Base-by-base conservation (phyloP, 2,113 vertebrate genomes). In the Monarcha castaneiventris region DNA sequence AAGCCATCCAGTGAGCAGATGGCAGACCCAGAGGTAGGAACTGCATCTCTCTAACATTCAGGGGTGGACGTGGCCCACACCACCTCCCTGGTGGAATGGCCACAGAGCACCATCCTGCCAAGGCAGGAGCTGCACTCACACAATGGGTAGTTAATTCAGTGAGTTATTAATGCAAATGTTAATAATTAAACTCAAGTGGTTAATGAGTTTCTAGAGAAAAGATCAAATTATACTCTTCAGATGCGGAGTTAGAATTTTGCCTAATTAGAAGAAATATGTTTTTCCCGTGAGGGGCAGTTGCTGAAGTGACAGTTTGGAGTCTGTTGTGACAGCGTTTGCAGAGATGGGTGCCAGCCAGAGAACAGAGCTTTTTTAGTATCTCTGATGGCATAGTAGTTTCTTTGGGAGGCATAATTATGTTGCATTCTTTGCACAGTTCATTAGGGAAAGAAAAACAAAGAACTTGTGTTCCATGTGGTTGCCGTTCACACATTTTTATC, bases 231-330 rank as follows among this genome's bases (percentile, higher is more conserved):
- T 18, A 25, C 73, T 90, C 83, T 89, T 92, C 52, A 89, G 94
- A 89, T 35, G 58, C 2, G 7, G 85, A 93, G 69, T 77, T 94
- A 84, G 92, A 92, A 90, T 95, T 97, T 90, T 72, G 69, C 39
- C 92, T 96, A 92, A 97, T 96, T 93, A 90, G 92, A 92, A 94
- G 85, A 95, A 93, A 94, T 93, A 87, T 87, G 85, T 95, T 96
- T 94, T 95, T 93, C 81, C 72, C 7, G 1, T 81, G 90, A 78
- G 68, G 96, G 94, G 90, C 96, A 96, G 90, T 95, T 96, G 76
- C 85, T 93, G 93, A 93, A 94, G 79, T 89, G 96, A 89, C 90
- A 95, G 88, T 93, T 95, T 90, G 88, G 90, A 96, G 79, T 46
- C 83, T 89, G 90, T 94, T 97, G 85, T 96, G 96, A 92, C 92